These are phyloP conservation scores for Laspeyria flexula DNA, from an alignment of 2,888 invertebrate species.

Conservation along the genomic window DNA sequence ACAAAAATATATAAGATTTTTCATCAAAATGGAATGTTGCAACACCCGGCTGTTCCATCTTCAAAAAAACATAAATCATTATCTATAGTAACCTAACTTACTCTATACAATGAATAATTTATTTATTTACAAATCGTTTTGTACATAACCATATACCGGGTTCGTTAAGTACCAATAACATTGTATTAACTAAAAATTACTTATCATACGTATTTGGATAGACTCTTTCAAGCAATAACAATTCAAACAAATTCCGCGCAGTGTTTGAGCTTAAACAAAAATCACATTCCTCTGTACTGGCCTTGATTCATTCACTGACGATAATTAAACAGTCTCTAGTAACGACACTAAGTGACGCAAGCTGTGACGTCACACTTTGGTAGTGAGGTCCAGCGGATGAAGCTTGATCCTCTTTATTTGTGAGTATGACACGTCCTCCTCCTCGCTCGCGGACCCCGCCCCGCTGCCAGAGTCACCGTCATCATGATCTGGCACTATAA, in stretches of 20 bases:
- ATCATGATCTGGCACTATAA: conserved; percentile 73
- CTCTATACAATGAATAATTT: conserved; percentile 64
- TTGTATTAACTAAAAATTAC: conserved; percentile 67
- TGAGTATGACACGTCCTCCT: conserved; percentile 84
- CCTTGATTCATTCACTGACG: conserved; percentile 70
- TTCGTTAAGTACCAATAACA: conserved; percentile 68
- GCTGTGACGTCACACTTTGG: conserved; percentile 87
- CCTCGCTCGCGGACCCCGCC: conserved; percentile 78
- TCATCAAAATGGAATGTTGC: conserved; percentile 63
- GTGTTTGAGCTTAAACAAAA: conserved; percentile 69
- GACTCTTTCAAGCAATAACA: conserved; percentile 84
- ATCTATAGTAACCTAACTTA: conserved; percentile 69
- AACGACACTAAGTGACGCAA: conserved; percentile 53
- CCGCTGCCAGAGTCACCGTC: conserved; percentile 78
- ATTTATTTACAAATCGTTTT: conserved; percentile 80
- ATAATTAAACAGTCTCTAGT: conserved; percentile 47
- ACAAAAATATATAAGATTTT: conserved; percentile 50
- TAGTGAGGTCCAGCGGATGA: conserved; percentile 88
- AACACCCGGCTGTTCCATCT: conserved; percentile 67
- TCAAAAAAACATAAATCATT: conserved; percentile 61
- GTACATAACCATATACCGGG: conserved; percentile 79
- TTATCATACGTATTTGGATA: conserved; percentile 85
- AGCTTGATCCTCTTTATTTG: conserved; percentile 86
- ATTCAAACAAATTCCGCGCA: conserved; percentile 66
- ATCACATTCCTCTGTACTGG: conserved; percentile 84